A percentile compares a stretch with the other conserved stretches of the same genome.
These are phyloP conservation scores for Zaprionus inermis DNA, from an alignment of 1,140 invertebrate species.

Conservation along the genomic window DNA sequence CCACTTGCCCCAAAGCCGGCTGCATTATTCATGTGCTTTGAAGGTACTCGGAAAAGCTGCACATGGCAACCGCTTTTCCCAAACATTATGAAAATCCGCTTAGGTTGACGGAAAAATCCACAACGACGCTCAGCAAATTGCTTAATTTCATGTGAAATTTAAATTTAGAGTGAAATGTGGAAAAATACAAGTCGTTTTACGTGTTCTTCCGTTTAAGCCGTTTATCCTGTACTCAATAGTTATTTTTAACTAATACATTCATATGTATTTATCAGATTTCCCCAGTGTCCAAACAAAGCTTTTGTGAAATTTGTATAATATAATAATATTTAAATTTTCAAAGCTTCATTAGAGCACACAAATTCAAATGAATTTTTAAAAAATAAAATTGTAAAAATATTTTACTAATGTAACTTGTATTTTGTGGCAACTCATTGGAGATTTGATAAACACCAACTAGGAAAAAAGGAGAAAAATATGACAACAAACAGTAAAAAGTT, in stretches of 20 bases:
- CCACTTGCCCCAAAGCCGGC: not conserved
- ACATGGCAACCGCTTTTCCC: not conserved
- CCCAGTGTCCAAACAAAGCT: not conserved
- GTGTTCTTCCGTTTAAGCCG: not conserved
- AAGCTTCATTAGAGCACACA: constrained; percentile 5
- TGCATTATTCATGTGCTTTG: constrained; percentile 31
- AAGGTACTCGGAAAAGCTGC: not conserved
- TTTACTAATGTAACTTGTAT: not conserved
- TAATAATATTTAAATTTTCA: constrained; percentile 2
- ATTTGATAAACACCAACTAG: not conserved
- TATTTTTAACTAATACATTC: not conserved
- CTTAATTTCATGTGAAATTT: constrained; percentile 19
- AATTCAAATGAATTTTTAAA: not conserved
- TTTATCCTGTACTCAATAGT: not conserved
- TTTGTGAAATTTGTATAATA: not conserved
- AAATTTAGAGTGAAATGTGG: not conserved
- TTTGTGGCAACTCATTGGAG: not conserved
- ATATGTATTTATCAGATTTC: not conserved
- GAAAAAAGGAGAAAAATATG: not conserved
- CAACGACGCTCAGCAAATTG: not conserved
- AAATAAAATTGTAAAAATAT: constrained; percentile 7
- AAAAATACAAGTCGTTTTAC: not conserved
- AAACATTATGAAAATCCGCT: constrained; percentile 2
- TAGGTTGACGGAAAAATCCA: not conserved
- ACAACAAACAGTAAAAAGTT: not conserved